Evolutionary conservation across 2,888 invertebrate genomes (phyloP), one percentile per base, ranked within the genome.

Genomic region (Adelognathus sp.): DNA sequence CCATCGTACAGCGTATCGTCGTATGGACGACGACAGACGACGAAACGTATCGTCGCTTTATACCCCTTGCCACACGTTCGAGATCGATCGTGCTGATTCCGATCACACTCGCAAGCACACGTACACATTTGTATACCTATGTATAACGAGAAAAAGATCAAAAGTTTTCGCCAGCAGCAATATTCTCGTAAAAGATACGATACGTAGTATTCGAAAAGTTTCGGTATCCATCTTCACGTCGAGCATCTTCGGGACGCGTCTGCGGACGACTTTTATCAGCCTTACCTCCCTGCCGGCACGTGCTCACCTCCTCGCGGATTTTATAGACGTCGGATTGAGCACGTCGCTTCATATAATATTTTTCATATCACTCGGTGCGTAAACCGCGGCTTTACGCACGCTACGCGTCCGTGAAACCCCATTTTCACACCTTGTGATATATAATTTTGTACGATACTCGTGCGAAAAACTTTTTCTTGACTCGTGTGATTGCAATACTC

Each of bases 121-220:
- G 18, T 44, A 44, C 18, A 44, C 9, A 16, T 44, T 16, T 44
- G 21, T 31, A 56, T 52, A 27, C n/a, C 18, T 27, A 54, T 27
- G 24, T 54, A 11, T n/a, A 44, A 18, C n/a, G n/a, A n/a, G n/a
- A 56, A 52, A 56, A 31, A 50, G 11, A 63, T 69, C 5, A 56
- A 77, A 66, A 31, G 36, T 69, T 73, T 56, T 69, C 33, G 39
- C 29, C 24, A 46, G 46, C 41, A 44, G 39, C 39, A 50, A 46
- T 72, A 67, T 72, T 44, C 36, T 16, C 36, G 50, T n/a, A 24
- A 7, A 54, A 16, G n/a, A 9, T 31, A 14, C 29, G 21, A 24
- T 46, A 46, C n/a, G n/a, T n/a, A 50, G 54, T 71, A 72, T 77
- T 39, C 50, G 67, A 61, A 77, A 77, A 77, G 72, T 77, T 77